Base-by-base conservation (phyloP, 2,888 invertebrate species). In the Netelia inedita region DNA sequence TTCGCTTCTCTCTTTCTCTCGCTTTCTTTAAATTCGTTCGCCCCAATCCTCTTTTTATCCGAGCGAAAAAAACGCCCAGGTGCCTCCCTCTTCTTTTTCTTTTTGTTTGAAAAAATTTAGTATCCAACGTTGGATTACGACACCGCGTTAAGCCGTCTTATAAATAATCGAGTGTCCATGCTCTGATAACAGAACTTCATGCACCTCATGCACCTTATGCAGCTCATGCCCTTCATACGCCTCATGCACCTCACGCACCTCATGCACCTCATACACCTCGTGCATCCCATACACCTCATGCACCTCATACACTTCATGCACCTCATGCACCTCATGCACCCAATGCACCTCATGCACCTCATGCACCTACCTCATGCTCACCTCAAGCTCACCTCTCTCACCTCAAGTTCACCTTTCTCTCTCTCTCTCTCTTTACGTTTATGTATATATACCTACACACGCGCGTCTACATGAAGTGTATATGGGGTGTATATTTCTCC, bases 11-110 rank as follows among this genome's bases (percentile, higher is more conserved):
- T 14, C 23, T 41, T 43, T 10, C 53, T 61, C 35, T 2, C 35
- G 53, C 73, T 50, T 65, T 55, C 72, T 23, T 76, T 74, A 16
- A 68, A 83, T 61, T 55, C 53, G 14, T 68, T 57, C 65, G 46
- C 23, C 59, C 59, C 43, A 16, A 19, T 16, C 55, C 55, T 19
- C 10, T 19, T 57, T 43, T 43, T 63, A 35, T 19, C 57, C 57
- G 16, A n/a, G 57, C 11, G 53, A 19, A 55, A 80, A 73, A 66
- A 80, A 59, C 21, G 43, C 46, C 57, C 43, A 41, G 69, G 9
- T 11, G 59, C 50, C 19, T 57, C 35, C 16, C 43, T n/a, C 28
- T 68, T 43, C 65, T 53, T 16, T 66, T 23, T 23, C 55, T 46
- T 55, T 5, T 16, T 57, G 9, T 57, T 71, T 43, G n/a, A 57